Evolutionary conservation across 2,888 invertebrate species (phyloP).

Genomic region (Alloplasta piceator): DNA sequence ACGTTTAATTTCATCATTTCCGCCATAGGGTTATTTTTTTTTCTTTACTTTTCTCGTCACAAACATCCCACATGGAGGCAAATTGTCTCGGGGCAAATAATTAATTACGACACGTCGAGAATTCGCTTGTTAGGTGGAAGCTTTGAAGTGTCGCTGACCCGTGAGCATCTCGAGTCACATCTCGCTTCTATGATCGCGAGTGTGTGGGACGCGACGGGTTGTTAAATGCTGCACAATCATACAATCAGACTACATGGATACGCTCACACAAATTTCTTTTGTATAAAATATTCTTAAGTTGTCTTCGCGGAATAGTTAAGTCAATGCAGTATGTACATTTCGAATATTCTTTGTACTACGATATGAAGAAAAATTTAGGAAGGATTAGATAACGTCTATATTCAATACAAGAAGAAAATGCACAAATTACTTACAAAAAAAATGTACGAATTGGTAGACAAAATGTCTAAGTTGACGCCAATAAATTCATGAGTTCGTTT

Average conservation of each 20-base stretch:
- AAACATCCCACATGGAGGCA: constrained; percentile 53
- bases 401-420: too few species aligned
- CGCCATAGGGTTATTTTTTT: background rate
- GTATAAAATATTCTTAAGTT: too few species aligned
- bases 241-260: constrained; percentile 68
- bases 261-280: background rate
- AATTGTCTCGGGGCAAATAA: constrained; percentile 44
- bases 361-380: too few species aligned
- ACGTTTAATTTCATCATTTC: background rate
- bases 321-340: too few species aligned
- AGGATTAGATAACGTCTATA: too few species aligned
- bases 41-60: constrained; percentile 18
- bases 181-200: constrained; percentile 64
- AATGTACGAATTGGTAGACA: too few species aligned
- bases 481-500: too few species aligned
- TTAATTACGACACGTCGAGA: constrained; percentile 64
- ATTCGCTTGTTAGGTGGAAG: constrained; percentile 49
- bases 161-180: constrained; percentile 63
- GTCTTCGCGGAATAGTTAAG: too few species aligned
- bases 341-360: too few species aligned
- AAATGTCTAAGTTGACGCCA: too few species aligned
- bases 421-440: too few species aligned
- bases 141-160: constrained; percentile 74
- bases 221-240: constrained; percentile 72
- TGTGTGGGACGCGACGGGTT: constrained; percentile 67